Percentiles rank a stretch among this genome's conserved stretches.
Conservation (phyloP, 2,797 vertebrate species). For the Scolopax bukidnonensis region DNA sequence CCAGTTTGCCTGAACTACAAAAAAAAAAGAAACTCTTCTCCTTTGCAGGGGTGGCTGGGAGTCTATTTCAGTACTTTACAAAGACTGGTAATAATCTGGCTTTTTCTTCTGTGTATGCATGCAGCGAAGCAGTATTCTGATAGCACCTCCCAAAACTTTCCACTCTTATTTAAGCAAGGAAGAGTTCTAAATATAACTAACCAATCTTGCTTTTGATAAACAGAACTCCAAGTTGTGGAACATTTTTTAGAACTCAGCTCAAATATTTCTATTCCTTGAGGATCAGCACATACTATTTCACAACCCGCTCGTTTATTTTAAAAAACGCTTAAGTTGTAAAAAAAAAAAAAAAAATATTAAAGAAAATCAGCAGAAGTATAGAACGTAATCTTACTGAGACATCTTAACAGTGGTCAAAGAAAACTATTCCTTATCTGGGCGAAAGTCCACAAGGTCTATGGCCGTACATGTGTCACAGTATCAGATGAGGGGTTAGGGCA, state of each 20-base stretch:
- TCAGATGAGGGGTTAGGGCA: background rate
- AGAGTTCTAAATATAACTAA: background rate
- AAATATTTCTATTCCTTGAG: background rate
- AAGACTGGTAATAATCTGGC: background rate
- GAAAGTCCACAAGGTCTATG: background rate
- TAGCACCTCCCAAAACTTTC: background rate
- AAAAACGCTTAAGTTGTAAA: background rate
- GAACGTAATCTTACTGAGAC: background rate
- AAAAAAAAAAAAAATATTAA: background rate
- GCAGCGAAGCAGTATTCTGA: background rate
- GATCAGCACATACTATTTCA: background rate
- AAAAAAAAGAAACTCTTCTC: background rate
- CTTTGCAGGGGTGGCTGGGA: background rate
- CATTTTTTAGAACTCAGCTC: background rate
- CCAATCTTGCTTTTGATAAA: background rate
- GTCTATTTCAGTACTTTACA: background rate
- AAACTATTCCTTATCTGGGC: background rate
- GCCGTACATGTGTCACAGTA: accelerated
- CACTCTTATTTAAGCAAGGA: background rate
- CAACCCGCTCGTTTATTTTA: background rate
- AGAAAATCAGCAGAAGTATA: background rate
- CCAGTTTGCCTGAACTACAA: background rate
- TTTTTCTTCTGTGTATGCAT: background rate
- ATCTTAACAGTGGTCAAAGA: background rate
- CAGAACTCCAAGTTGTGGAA: background rate